Conservation (phyloP, 2,888 invertebrate genomes). For the Pinctada fucata region DNA sequence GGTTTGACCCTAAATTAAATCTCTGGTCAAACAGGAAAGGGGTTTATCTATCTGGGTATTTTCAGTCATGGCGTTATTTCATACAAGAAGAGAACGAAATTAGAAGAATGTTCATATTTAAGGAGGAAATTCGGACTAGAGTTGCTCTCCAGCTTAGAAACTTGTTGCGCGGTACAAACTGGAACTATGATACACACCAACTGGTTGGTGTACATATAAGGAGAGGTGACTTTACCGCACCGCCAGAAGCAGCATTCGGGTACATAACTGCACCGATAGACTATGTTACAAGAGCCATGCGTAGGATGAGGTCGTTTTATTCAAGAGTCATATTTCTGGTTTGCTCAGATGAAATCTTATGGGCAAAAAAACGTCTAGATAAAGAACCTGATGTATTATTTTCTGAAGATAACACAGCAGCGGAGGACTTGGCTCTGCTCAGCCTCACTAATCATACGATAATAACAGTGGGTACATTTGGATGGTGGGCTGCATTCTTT, state of each 20-base stretch:
- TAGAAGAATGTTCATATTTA: conserved; percentile 16
- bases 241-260: conserved; percentile 6
- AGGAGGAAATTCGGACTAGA: neutral
- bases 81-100: conserved; percentile 18
- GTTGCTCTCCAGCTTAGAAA: neutral
- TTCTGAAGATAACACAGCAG: conserved; percentile 17
- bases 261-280: conserved; percentile 7
- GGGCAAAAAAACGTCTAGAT: conserved; percentile 8
- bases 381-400: neutral
- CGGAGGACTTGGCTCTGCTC: conserved; percentile 20
- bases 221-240: conserved; percentile 6
- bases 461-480: conserved; percentile 30
- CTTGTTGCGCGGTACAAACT: neutral
- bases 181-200: neutral
- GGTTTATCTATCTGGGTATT: conserved; percentile 12
- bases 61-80: conserved; percentile 32
- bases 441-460: conserved; percentile 20
- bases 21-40: neutral
- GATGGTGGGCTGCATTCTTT: conserved; percentile 27
- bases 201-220: conserved; percentile 29
- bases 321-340: conserved; percentile 13
- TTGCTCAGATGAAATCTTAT: conserved; percentile 1
- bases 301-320: conserved; percentile 4
- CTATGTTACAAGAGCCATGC: conserved; percentile 19
- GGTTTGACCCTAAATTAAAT: no score